Evolutionary conservation across 1,140 invertebrate genomes (phyloP), one percentile per base, ranked within the genome.

Genomic region (Drosophila trapezifrons): DNA sequence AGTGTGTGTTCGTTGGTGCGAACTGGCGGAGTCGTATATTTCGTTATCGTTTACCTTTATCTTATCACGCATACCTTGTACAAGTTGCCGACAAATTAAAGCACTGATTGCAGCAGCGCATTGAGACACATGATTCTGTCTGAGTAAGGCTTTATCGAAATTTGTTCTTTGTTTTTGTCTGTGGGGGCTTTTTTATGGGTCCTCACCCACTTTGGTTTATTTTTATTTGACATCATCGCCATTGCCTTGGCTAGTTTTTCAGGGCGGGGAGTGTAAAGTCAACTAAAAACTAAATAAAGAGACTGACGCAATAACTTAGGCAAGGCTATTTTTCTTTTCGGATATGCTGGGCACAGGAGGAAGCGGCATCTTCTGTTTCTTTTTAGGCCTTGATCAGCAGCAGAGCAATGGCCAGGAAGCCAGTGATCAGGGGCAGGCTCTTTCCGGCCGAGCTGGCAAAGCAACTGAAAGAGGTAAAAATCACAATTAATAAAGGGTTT

Each of bases 201-300:
- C 52, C 57, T 58, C 63, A 54, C 73, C 47, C 42, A 32, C n/a
- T 62, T 55, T 10, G 55, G 37, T 69, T 78, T 47, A 20, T 22
- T 63, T 60, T 70, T 63, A 69, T 76, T 54, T 76, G 81, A 76
- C 76, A 79, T 57, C 51, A 18, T 75, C 51, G 32, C 51, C 51
- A 57, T 55, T 27, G 37, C 65, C 65, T 66, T 69, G 65, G 27
- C 45, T 51, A 10, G 25, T 12, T 40, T 35, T 63, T 18, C 18
- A 27, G 32, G 35, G 64, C 29, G 46, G 18, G 55, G 67, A 45
- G 54, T 77, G 60, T 35, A 71, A 77, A 82, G 63, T 66, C 67
- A 79, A 65, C 84, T 86, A 86, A 73, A 87, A 87, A 86, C 83
- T 86, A 86, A 86, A 86, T 86, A 87, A 87, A 87, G 55, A 81